Evolutionary conservation across 2,113 vertebrate genomes (phyloP), one percentile per base, ranked within the genome.

Genomic region (Percopsis transmontana): DNA sequence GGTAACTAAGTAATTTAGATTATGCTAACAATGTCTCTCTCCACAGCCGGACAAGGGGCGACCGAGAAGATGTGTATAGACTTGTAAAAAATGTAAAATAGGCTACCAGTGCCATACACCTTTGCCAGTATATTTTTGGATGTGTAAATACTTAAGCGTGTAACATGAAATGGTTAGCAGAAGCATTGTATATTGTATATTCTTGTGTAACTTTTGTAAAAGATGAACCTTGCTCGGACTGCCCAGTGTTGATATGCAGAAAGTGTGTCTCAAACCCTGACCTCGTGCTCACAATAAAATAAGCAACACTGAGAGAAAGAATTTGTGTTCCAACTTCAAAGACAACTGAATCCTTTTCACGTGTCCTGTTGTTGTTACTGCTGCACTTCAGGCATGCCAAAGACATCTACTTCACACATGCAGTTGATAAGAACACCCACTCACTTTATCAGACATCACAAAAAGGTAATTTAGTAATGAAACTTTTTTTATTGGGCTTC

Each of bases 131-230:
- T 61, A 16, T 33, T 61, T 47, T 33, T n/a, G 38, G 61, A 85
- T 74, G 67, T 92, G 91, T 92, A 92, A 90, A 93, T 93, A 91
- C 80, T 70, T 33, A 60, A 82, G 64, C 72, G 18, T 75, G 65
- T 82, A 80, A 91, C 79, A 86, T 86, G 77, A 78, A 78, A 68
- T 73, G 64, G 51, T 82, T 11, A 58, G 69, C 80, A 83, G 68
- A 83, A 76, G 69, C 7, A 19, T 73, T 58, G 61, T 52, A 62
- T 91, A 91, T 89, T 92, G 61, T 91, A 91, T 83, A 51, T 67
- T 66, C 72, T 66, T 81, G 60, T 87, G 75, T 78, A 82, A 85
- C 67, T 68, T 81, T 87, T 68, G 69, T 73, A 76, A 85, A 75
- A 68, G 60, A 74, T 50, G 58, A 85, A 75, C 68, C 74, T 77